Percentiles rank a stretch among this genome's conserved stretches.
phyloP scores from a whole-genome alignment of 2,113 vertebrate genomes.

The Sphaerodactylus townsendi region DNA sequence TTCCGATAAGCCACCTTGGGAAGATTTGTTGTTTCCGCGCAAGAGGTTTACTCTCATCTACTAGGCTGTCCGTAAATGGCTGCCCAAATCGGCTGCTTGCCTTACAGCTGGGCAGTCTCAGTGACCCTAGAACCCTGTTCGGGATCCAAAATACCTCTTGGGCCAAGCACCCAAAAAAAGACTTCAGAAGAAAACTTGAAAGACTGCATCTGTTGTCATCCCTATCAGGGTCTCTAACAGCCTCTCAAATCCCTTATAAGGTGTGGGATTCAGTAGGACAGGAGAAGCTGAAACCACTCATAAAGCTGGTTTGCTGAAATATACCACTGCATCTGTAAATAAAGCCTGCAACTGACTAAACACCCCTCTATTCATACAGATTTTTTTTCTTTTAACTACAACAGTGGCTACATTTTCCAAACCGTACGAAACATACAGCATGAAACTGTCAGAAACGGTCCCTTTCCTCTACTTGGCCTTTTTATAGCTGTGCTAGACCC shows the following conservation, averaged over 20 bases:
- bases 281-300: no score
- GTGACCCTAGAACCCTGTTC: conserved; percentile 44
- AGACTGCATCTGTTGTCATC: conserved; percentile 44
- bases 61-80: neutral
- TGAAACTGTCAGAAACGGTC: conserved; percentile 43
- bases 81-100: neutral
- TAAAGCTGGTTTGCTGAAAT: neutral
- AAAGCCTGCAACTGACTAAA: neutral
- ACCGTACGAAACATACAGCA: conserved; percentile 25
- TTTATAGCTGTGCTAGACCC: conserved; percentile 10
- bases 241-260: conserved; percentile 20
- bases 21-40: conserved; percentile 45
- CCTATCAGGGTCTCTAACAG: neutral
- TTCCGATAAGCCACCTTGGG: conserved; percentile 34
- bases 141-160: conserved; percentile 46
- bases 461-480: conserved; percentile 22
- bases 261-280: neutral
- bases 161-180: conserved; percentile 52
- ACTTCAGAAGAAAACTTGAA: conserved; percentile 49
- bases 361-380: neutral
- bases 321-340: neutral
- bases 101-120: neutral
- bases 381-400: neutral
- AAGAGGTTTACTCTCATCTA: conserved; percentile 54
- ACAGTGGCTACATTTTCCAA: neutral